phyloP scores from a whole-genome alignment of 2,797 vertebrate genomes.

The Cuculus canorus region DNA sequence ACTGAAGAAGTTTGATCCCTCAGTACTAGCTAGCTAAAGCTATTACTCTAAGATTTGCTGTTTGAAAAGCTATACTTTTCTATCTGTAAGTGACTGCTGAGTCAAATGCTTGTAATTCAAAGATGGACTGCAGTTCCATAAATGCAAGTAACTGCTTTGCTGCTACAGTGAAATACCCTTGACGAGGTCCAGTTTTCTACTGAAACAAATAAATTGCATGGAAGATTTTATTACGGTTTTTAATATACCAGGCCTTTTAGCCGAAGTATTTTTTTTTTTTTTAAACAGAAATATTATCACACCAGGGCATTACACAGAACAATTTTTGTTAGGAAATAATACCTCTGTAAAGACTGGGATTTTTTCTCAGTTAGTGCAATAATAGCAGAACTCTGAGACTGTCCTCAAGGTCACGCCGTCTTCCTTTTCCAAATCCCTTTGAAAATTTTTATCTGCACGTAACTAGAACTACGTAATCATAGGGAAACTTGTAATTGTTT shows the following conservation, averaged over 20 bases:
- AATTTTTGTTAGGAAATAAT: not conserved
- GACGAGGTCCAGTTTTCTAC: not conserved
- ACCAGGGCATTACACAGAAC: accelerated
- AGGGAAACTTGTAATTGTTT: not conserved
- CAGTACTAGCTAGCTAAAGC: slow-evolving; percentile 26
- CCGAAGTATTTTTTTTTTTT: not conserved
- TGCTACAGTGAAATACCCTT: not conserved
- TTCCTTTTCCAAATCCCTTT: not conserved
- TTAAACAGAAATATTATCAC: not conserved
- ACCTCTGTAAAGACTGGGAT: not conserved
- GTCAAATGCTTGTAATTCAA: slow-evolving; percentile 20
- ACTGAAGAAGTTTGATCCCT: slow-evolving; percentile 33
- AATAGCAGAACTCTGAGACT: not conserved
- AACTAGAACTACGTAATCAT: not conserved
- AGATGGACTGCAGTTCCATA: not conserved
- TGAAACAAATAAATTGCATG: not conserved
- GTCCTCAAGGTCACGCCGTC: not conserved
- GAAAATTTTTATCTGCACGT: not conserved
- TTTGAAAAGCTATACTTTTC: slow-evolving; percentile 15
- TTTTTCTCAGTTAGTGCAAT: not conserved
- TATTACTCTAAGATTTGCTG: slow-evolving; percentile 23
- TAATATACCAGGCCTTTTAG: not conserved
- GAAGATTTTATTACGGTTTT: not conserved
- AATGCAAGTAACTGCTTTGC: not conserved
- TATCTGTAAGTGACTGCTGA: slow-evolving; percentile 23